These are phyloP conservation scores for Neopipo cinnamomea DNA, from an alignment of 2,113 vertebrate genomes.

Conservation along the genomic window DNA sequence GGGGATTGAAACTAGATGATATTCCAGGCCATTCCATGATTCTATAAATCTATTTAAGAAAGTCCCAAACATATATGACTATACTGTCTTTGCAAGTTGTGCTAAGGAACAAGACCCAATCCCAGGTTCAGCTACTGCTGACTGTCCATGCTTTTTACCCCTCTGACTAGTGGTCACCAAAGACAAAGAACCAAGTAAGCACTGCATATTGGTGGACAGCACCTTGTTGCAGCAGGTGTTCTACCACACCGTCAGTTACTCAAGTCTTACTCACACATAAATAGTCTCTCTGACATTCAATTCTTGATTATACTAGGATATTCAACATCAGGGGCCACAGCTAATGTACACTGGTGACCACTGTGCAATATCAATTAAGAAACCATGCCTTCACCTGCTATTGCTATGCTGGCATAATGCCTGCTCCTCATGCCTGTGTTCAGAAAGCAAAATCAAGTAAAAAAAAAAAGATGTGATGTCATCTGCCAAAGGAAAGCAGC, in stretches of 20 bases:
- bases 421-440: background rate
- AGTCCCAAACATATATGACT: background rate
- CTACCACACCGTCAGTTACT: background rate
- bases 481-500: background rate
- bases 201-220: too few relatives aligned
- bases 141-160: background rate
- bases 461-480: background rate
- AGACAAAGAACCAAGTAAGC: background rate
- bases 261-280: too few relatives aligned
- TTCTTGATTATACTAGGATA: background rate
- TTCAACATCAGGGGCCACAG: background rate
- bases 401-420: background rate
- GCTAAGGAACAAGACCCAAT: background rate
- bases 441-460: background rate
- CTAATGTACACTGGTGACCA: background rate
- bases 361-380: background rate
- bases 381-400: background rate
- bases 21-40: background rate
- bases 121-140: background rate
- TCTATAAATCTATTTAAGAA: background rate
- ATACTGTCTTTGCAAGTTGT: background rate
- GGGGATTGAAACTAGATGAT: background rate
- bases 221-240: background rate
- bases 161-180: background rate
- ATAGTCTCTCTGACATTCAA: background rate